A percentile compares a stretch with the other conserved stretches of the same genome.
phyloP scores from a whole-genome alignment of 2,797 vertebrate genomes.

The Podargus strigoides region DNA sequence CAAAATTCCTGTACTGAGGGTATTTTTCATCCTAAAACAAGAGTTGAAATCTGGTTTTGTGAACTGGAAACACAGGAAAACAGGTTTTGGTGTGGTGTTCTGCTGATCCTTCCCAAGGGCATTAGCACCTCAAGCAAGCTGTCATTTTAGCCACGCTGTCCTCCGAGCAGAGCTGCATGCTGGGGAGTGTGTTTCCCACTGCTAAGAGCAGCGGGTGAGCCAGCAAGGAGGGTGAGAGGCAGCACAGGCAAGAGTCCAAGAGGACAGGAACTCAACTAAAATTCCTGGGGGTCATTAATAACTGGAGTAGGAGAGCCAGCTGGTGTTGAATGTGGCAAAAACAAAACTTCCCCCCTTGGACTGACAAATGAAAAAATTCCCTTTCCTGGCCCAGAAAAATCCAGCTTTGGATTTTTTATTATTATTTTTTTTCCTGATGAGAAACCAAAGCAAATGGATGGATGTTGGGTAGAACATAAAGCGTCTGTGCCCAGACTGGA shows the following conservation, averaged over 20 bases:
- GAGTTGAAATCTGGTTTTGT: not conserved
- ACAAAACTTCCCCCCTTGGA: not conserved
- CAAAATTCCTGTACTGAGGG: not conserved
- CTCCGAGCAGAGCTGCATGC: not conserved
- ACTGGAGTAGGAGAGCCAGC: not conserved
- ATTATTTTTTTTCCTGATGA: not conserved
- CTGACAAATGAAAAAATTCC: not conserved
- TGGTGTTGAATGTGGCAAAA: not conserved
- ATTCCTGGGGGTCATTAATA: not conserved
- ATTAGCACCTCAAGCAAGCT: not conserved
- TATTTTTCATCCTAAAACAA: not conserved
- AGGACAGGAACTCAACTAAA: not conserved
- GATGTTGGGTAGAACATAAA: not conserved
- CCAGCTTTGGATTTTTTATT: not conserved
- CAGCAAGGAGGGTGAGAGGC: not conserved
- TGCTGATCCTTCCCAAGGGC: not conserved
- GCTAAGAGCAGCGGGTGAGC: not conserved
- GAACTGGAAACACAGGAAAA: not conserved
- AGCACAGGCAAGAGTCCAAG: not conserved
- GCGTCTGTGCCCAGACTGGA: not conserved
- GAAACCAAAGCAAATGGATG: not conserved
- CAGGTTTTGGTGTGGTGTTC: not conserved
- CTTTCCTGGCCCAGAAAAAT: not conserved
- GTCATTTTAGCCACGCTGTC: not conserved
- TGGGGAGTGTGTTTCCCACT: not conserved